Percentiles rank a stretch among this genome's conserved stretches.
Conservation (phyloP, 2,888 invertebrate genomes). For the Elmis aenea region DNA sequence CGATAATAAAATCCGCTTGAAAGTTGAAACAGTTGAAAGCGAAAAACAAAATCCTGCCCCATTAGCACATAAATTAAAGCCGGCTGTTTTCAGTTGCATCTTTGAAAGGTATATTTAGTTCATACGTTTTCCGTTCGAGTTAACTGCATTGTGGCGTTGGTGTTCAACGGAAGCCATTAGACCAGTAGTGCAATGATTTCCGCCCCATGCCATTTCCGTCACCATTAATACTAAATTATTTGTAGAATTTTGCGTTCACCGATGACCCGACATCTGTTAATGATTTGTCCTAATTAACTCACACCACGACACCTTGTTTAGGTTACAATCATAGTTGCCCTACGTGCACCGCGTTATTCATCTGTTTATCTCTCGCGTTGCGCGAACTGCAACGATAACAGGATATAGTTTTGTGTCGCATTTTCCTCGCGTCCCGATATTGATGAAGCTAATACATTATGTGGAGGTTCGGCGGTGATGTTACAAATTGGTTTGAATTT, state of each 20-base stretch:
- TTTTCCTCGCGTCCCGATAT: neutral
- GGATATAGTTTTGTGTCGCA: neutral
- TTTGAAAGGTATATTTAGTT: no score
- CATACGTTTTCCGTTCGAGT: no score
- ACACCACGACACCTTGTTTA: slow-evolving; percentile 27
- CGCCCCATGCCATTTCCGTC: slow-evolving; percentile 44
- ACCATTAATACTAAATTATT: slow-evolving; percentile 47
- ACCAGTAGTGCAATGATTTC: slow-evolving; percentile 43
- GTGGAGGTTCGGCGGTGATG: neutral
- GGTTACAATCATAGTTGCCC: slow-evolving; percentile 7
- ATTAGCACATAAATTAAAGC: no score
- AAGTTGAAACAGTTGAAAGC: no score
- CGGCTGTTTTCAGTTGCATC: no score
- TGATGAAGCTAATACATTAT: neutral
- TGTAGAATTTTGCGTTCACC: slow-evolving; percentile 43
- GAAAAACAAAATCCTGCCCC: no score
- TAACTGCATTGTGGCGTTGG: no score
- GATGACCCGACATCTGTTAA: slow-evolving; percentile 47
- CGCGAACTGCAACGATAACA: neutral
- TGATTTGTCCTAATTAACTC: slow-evolving; percentile 49
- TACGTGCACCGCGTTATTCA: slow-evolving; percentile 5
- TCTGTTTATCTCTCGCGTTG: neutral
- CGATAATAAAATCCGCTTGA: no score
- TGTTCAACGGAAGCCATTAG: slow-evolving; percentile 39
- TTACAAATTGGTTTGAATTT: neutral